phyloP scores from a whole-genome alignment of 2,113 vertebrate species.

The Geococcyx californianus region DNA sequence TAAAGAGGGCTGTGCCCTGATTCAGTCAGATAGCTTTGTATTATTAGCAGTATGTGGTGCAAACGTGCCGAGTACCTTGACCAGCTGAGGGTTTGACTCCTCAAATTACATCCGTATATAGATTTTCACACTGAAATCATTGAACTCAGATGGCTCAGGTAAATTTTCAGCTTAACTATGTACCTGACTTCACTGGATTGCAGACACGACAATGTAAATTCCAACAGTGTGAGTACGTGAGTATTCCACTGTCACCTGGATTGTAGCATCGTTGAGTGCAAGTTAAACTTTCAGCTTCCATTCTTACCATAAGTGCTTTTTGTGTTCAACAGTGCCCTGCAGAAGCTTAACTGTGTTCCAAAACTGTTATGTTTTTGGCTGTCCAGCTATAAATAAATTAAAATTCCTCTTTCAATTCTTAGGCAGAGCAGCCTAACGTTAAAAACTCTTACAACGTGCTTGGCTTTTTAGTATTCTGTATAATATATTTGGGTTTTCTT shows the following conservation, averaged over 20 bases:
- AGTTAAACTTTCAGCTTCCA: not conserved
- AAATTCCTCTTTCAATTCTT: not conserved
- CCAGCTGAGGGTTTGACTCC: not conserved
- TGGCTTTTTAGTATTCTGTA: not conserved
- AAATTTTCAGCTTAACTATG: not conserved
- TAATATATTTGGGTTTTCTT: not conserved
- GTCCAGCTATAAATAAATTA: not conserved
- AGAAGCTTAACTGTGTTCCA: not conserved
- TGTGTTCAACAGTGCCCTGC: not conserved
- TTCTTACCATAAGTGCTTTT: not conserved
- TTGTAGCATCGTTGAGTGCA: fast-evolving
- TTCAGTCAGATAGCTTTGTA: not conserved
- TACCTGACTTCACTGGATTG: not conserved
- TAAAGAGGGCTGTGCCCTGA: not conserved
- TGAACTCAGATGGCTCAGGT: not conserved
- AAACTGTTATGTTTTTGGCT: not conserved
- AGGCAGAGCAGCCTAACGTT: not conserved
- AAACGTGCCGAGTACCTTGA: not conserved
- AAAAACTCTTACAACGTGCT: not conserved
- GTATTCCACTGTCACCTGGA: not conserved
- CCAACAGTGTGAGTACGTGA: not conserved
- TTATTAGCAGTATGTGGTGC: not conserved
- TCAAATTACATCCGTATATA: not conserved
- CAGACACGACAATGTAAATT: not conserved
- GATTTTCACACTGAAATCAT: not conserved